These are phyloP conservation scores for Leptinotarsa juncta DNA, from an alignment of 2,888 invertebrate species.

Conservation along the genomic window DNA sequence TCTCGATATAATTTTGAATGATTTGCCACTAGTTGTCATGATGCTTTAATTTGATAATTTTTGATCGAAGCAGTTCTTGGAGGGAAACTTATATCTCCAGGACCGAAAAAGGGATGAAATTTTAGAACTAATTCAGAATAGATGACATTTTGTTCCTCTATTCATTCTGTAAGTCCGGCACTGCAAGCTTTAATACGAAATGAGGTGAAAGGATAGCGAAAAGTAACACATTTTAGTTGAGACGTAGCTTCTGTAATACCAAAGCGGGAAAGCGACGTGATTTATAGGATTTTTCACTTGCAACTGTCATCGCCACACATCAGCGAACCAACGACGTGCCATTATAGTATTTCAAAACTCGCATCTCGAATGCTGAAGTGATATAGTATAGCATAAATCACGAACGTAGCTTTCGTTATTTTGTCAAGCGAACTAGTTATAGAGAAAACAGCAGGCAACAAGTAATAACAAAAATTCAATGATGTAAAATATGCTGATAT, in stretches of 20 bases:
- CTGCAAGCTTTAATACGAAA: slow-evolving; percentile 5
- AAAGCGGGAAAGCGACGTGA: slow-evolving; percentile 45
- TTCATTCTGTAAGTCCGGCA: not conserved
- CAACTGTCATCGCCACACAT: slow-evolving; percentile 51
- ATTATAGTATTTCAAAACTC: slow-evolving; percentile 45
- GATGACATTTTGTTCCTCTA: not conserved
- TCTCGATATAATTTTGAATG: too few relatives aligned
- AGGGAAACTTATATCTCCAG: too few relatives aligned
- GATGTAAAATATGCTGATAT: too few relatives aligned
- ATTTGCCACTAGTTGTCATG: too few relatives aligned
- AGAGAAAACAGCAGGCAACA: too few relatives aligned
- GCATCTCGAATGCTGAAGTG: slow-evolving; percentile 25
- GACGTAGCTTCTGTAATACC: slow-evolving; percentile 45
- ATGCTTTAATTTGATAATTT: too few relatives aligned
- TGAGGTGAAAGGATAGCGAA: slow-evolving; percentile 28
- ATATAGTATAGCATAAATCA: slow-evolving; percentile 32
- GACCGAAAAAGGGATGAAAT: too few relatives aligned
- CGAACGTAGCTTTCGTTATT: slow-evolving; percentile 13
- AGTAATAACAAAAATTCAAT: too few relatives aligned
- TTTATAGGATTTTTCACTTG: slow-evolving; percentile 53
- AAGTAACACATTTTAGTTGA: slow-evolving; percentile 45
- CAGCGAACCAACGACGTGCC: slow-evolving; percentile 42
- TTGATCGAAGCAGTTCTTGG: too few relatives aligned
- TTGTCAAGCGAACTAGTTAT: not conserved
- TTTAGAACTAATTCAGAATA: too few relatives aligned